Evolutionary conservation across 2,113 vertebrate genomes (phyloP).

Genomic region (Sapajus apella): DNA sequence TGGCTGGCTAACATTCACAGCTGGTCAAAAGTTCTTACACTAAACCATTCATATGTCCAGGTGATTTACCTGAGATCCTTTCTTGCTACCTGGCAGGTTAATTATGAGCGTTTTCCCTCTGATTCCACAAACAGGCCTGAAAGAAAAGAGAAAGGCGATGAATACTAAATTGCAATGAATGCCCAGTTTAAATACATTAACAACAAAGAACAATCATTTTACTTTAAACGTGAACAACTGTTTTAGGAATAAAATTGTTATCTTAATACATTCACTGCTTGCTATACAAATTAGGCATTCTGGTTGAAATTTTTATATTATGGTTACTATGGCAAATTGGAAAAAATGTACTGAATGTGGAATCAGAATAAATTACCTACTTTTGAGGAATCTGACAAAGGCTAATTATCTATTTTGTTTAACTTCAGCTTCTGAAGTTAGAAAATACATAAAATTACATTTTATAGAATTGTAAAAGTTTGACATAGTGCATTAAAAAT

Average conservation of each 20-base stretch:
- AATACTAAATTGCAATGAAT: slow-evolving; percentile 57
- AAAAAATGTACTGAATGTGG: slow-evolving; percentile 18
- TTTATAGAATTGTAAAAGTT: slow-evolving; percentile 27
- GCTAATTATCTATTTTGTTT: not conserved
- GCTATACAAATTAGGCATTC: not conserved
- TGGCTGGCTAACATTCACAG: not conserved
- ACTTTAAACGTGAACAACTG: not conserved
- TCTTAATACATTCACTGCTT: not conserved
- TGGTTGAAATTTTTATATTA: slow-evolving; percentile 22
- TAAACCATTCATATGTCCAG: slow-evolving; percentile 38
- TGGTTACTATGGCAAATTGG: not conserved
- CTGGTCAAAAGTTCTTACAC: not conserved
- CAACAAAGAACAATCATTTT: slow-evolving; percentile 50
- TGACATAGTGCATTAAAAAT: not conserved
- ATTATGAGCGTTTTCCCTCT: slow-evolving; percentile 99
- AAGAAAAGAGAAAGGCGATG: slow-evolving; percentile 77
- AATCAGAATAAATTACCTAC: slow-evolving; percentile 45
- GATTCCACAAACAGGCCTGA: slow-evolving; percentile 98
- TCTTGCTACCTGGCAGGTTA: slow-evolving; percentile 99
- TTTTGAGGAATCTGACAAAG: slow-evolving; percentile 8
- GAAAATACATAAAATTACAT: not conserved
- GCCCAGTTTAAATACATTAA: slow-evolving; percentile 54
- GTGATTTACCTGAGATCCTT: slow-evolving; percentile 96
- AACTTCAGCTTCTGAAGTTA: not conserved
- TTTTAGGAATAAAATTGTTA: slow-evolving; percentile 39